These are phyloP conservation scores for Drosophila mojavensis DNA, from an alignment of 1,140 invertebrate genomes.

Conservation along the genomic window DNA sequence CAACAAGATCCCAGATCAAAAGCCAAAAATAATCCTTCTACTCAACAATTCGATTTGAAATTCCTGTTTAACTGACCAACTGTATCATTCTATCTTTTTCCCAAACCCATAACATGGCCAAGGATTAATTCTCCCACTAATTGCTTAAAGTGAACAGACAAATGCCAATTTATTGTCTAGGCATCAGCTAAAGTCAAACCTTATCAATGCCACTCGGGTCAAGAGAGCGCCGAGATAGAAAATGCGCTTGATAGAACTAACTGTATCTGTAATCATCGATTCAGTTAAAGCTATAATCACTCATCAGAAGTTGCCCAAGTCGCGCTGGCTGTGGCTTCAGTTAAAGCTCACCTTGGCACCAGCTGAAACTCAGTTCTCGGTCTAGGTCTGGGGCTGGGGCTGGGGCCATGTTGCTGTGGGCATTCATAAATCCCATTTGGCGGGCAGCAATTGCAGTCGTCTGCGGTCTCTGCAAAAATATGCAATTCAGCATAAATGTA, in stretches of 20 bases:
- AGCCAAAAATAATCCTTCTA: no score
- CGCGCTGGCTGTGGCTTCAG: background rate
- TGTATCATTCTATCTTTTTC: no score
- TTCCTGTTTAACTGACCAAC: no score
- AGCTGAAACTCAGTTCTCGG: slow-evolving; percentile 8
- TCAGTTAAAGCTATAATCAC: slow-evolving; percentile 3
- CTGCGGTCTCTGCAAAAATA: slow-evolving; percentile 44
- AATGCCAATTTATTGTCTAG: no score
- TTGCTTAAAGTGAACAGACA: no score
- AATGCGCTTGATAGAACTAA: background rate
- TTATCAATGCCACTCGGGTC: no score
- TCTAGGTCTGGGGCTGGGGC: slow-evolving; percentile 8
- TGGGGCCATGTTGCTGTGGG: slow-evolving; percentile 9
- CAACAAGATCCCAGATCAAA: no score
- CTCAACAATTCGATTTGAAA: no score
- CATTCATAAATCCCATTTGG: slow-evolving; percentile 69
- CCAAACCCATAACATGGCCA: no score
- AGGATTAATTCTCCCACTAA: no score
- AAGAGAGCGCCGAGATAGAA: no score
- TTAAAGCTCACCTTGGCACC: slow-evolving; percentile 41
- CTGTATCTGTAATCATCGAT: slow-evolving; percentile 17
- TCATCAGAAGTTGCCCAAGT: slow-evolving; percentile 49
- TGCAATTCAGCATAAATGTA: slow-evolving; percentile 63
- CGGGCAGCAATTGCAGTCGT: slow-evolving; percentile 48
- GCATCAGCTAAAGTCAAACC: no score